phyloP scores from a whole-genome alignment of 1,140 invertebrate genomes.

The Neodiprion pinetum region DNA sequence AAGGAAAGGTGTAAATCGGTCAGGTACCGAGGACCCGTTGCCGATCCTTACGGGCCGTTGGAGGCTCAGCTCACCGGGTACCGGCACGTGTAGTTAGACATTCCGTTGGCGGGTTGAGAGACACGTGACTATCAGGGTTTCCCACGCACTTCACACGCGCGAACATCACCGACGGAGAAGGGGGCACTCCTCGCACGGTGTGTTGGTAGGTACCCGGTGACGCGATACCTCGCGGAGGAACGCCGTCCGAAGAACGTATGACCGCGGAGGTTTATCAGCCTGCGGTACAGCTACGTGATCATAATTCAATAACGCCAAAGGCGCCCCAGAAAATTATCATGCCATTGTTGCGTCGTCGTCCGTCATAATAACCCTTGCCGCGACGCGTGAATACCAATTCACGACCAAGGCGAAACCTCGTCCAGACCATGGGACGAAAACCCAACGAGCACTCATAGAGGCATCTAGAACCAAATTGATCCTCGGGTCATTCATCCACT shows the following conservation, averaged over 20 bases:
- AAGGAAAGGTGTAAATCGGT: too few relatives aligned
- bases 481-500: too few relatives aligned
- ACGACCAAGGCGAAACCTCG: too few relatives aligned
- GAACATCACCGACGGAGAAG: background rate
- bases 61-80: background rate
- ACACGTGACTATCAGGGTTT: slow-evolving; percentile 4
- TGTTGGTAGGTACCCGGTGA: background rate
- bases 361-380: background rate
- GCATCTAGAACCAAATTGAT: too few relatives aligned
- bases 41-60: too few relatives aligned
- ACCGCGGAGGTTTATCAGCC: background rate
- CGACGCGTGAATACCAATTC: too few relatives aligned
- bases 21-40: too few relatives aligned
- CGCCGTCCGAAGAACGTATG: background rate
- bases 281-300: background rate
- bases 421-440: background rate
- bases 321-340: slow-evolving; percentile 1
- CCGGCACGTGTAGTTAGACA: slow-evolving; percentile 6
- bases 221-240: background rate
- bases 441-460: background rate
- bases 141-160: slow-evolving; percentile 1
- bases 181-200: background rate
- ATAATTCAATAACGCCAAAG: background rate
- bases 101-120: background rate
- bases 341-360: background rate